phyloP scores from a whole-genome alignment of 2,888 invertebrate genomes.

The Aphidoletes aphidimyza region DNA sequence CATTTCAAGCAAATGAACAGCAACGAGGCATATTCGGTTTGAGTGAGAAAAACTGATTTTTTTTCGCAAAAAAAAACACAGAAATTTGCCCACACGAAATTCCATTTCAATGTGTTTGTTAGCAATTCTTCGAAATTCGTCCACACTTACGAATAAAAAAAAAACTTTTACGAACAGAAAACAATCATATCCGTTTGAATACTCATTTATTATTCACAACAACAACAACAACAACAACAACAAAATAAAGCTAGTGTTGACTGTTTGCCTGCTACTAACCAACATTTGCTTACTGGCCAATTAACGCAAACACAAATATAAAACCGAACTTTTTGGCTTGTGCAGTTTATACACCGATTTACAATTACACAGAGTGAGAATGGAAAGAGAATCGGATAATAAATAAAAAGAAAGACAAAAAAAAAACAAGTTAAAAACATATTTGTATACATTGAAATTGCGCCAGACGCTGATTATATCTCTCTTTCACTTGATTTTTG shows the following conservation, averaged over 20 bases:
- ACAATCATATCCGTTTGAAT: neutral
- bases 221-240: neutral
- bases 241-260: neutral
- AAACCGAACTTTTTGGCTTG: neutral
- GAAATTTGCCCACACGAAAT: neutral
- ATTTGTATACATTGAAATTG: neutral
- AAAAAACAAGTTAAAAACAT: too few relatives aligned
- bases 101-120: neutral
- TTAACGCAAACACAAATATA: neutral
- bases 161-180: neutral
- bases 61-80: too few relatives aligned
- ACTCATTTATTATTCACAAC: neutral
- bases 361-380: too few relatives aligned
- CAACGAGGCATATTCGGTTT: neutral
- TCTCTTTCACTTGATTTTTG: neutral
- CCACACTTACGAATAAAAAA: neutral
- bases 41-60: neutral
- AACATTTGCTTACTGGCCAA: neutral
- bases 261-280: constrained; percentile 1
- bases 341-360: too few relatives aligned
- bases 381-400: neutral
- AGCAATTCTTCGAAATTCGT: neutral
- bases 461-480: constrained; percentile 7
- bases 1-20: too few relatives aligned
- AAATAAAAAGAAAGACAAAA: neutral